Evolutionary conservation across 2,888 invertebrate species (phyloP), one percentile per base, ranked within the genome.

Genomic region (Agrotis exclamationis): DNA sequence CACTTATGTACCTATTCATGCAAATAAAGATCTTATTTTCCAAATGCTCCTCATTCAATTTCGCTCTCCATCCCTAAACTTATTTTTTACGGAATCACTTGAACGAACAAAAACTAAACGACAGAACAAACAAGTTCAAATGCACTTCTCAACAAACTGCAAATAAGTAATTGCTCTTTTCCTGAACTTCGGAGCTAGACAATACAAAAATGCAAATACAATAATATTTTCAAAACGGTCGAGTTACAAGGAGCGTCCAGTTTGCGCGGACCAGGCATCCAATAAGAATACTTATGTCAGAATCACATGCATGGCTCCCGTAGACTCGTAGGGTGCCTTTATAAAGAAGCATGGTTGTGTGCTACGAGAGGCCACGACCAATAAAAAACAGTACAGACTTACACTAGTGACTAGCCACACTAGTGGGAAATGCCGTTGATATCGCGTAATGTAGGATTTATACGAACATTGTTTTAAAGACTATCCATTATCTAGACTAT

Each of bases 251-350:
- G 51, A 79, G 64, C 81, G 88, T 88, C 89, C 88, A 86, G 89
- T 86, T 85, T 83, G 85, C 80, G 75, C 82, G 63, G 80, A 64
- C 33, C 47, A 82, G 83, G 80, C 74, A 79, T 85, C 85, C 89
- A 91, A 90, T 91, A 90, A 87, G 86, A 87, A 86, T 79, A 88
- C n/a, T 79, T 79, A 88, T 79, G 85, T 84, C 87, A 85, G 79
- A 77, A 84, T 87, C 87, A 85, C 81, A 80, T 82, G 81, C 82
- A 77, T 62, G 78, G 78, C 72, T 79, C 79, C 57, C 69, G 76
- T 33, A 33, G 33, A 33, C 33, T 33, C 28, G 33, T 33, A 33
- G 7, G 33, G 33, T 33, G 33, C 33, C 33, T 33, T 33, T 33
- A 33, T 7, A 33, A 33, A 1, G 33, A 33, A 33, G 33, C 7